Conservation (phyloP, 1,140 invertebrate genomes). For the Calliphora vicina region DNA sequence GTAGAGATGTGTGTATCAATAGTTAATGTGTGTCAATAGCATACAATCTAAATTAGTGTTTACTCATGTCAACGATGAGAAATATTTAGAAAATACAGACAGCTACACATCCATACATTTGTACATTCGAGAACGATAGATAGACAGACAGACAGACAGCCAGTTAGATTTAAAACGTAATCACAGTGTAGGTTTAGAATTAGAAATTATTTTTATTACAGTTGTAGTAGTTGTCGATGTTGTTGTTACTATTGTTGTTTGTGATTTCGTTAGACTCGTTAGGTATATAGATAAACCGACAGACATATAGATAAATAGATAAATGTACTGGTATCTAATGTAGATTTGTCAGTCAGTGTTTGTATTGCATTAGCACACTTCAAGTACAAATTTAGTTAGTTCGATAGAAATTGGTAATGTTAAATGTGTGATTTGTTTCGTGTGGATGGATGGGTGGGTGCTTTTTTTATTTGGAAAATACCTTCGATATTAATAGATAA, state of each 20-base stretch:
- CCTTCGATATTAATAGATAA: no score
- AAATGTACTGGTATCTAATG: neutral
- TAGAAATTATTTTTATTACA: neutral
- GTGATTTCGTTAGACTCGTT: neutral
- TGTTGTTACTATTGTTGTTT: neutral
- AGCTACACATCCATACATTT: neutral
- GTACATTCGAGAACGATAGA: neutral
- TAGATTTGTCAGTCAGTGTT: neutral
- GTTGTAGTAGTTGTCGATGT: neutral
- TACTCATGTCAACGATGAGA: slow-evolving; percentile 27
- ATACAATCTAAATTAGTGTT: slow-evolving; percentile 33
- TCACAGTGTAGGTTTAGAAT: slow-evolving; percentile 21
- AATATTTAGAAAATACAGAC: neutral
- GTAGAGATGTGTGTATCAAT: neutral
- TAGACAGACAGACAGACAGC: neutral
- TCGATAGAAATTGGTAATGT: neutral
- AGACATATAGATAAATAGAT: neutral
- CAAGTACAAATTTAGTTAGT: neutral
- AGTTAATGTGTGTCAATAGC: slow-evolving; percentile 31
- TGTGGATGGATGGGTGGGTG: neutral
- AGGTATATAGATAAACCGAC: neutral
- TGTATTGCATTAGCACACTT: neutral
- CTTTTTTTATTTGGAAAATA: neutral
- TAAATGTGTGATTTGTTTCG: neutral
- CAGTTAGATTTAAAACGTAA: slow-evolving; percentile 2